Evolutionary conservation across 2,888 invertebrate genomes (phyloP).

Genomic region (Heliconius ethilla): DNA sequence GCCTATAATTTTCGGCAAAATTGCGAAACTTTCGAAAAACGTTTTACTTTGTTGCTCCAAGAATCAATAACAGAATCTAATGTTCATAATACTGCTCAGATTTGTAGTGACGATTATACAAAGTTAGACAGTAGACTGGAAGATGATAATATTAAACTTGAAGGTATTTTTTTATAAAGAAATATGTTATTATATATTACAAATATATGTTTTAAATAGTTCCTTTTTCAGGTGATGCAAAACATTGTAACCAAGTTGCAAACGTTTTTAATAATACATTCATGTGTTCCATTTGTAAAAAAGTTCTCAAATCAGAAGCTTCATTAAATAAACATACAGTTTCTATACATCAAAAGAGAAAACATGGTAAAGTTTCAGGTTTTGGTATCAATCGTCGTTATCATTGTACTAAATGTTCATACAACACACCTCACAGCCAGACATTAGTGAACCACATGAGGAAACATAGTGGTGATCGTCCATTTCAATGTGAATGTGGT

Average conservation of each 20-base stretch:
- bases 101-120: conserved; percentile 39
- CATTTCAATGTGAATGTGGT: conserved; percentile 74
- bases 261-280: conserved; percentile 36
- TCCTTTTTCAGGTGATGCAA: not conserved
- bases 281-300: conserved; percentile 62
- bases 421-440: conserved; percentile 74
- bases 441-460: conserved; percentile 75
- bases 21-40: conserved; percentile 63
- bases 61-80: conserved; percentile 29
- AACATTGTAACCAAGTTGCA: not conserved
- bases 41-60: conserved; percentile 51
- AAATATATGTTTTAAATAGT: not conserved
- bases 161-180: not conserved
- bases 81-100: conserved; percentile 32
- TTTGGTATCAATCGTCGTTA: conserved; percentile 66
- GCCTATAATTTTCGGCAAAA: conserved; percentile 64
- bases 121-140: not conserved
- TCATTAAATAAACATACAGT: conserved; percentile 66
- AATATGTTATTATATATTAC: not conserved
- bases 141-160: not conserved
- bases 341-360: conserved; percentile 69
- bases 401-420: conserved; percentile 72
- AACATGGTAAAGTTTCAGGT: conserved; percentile 68
- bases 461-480: conserved; percentile 72
- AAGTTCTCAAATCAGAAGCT: conserved; percentile 60